Evolutionary conservation across 2,797 vertebrate genomes (phyloP), one percentile per base, ranked within the genome.

Genomic region (Gambusia yucatana): DNA sequence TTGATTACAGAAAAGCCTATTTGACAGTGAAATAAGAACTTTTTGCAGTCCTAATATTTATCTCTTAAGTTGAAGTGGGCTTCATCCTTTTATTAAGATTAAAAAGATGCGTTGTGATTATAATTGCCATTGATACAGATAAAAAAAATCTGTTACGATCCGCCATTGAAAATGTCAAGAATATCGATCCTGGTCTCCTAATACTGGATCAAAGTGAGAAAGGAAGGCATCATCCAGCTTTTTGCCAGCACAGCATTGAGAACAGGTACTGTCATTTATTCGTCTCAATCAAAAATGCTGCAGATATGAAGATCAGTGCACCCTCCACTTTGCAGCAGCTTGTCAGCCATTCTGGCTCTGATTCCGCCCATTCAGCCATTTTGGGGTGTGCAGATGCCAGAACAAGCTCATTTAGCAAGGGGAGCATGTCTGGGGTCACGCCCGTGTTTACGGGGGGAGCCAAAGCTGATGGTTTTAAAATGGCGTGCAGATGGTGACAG

Each of bases 391-490:
- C 91, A 86, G 90, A 91, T 93, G 93, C 90, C 91, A 93, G 76
- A 91, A 91, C 88, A 83, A 93, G 72, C 87, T 89, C 88, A 91
- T 94, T 94, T 94, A 93, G 92, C 69, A 81, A 86, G 84, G 91
- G 88, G 86, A 91, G 90, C 91, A 88, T 94, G 94, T 93, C 92
- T 92, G 86, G 93, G 94, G 94, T 95, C 91, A 84, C 69, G 87
- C 90, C 93, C 93, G 93, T 94, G 93, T 94, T 95, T 94, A 94
- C 90, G 90, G 80, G 90, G 86, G 84, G 89, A 93, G 90, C 92
- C 86, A 82, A 86, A 95, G 92, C 93, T 94, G 94, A 94, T 94
- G 94, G 91, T 93, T 95, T 95, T 95, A 94, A 95, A 95, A 95
- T 94, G 94, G 94, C 93, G 90, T 94, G 93, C 94, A 95, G 94